Conservation (phyloP, 1,140 invertebrate genomes). For the Chironomus striatipennis region DNA sequence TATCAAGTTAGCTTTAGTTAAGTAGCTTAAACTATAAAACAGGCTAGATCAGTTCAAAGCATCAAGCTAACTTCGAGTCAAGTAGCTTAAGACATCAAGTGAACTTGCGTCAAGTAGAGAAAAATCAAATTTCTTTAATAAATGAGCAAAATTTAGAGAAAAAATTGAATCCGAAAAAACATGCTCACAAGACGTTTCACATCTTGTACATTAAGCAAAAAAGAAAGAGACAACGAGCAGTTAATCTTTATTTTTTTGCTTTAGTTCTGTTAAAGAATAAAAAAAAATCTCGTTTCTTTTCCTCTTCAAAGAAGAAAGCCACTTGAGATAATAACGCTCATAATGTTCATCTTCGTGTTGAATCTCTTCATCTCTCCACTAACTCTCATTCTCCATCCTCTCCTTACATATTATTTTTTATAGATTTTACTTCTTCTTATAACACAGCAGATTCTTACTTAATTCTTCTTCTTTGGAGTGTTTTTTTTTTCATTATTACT, state of each 20-base stretch:
- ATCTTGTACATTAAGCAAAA: background rate
- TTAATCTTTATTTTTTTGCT: background rate
- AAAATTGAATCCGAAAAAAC: too few species aligned
- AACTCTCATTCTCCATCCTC: background rate
- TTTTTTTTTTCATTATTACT: background rate
- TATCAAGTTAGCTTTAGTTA: too few species aligned
- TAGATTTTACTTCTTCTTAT: too few species aligned
- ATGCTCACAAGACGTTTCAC: too few species aligned
- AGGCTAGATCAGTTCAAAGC: too few species aligned
- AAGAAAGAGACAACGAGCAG: background rate
- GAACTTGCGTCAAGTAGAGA: too few species aligned
- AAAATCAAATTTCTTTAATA: too few species aligned
- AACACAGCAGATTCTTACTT: background rate
- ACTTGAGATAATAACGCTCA: conserved; percentile 12
- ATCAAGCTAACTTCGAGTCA: too few species aligned
- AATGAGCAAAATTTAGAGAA: too few species aligned
- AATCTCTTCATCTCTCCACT: background rate
- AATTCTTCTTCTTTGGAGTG: background rate
- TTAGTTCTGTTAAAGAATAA: background rate
- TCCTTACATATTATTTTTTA: too few species aligned
- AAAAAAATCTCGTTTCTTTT: background rate
- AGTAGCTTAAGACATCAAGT: too few species aligned
- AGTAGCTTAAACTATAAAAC: too few species aligned
- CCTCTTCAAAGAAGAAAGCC: background rate
- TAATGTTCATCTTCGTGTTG: background rate